Evolutionary conservation across 2,113 vertebrate genomes (phyloP).

Genomic region (Lagenorhynchus albirostris): DNA sequence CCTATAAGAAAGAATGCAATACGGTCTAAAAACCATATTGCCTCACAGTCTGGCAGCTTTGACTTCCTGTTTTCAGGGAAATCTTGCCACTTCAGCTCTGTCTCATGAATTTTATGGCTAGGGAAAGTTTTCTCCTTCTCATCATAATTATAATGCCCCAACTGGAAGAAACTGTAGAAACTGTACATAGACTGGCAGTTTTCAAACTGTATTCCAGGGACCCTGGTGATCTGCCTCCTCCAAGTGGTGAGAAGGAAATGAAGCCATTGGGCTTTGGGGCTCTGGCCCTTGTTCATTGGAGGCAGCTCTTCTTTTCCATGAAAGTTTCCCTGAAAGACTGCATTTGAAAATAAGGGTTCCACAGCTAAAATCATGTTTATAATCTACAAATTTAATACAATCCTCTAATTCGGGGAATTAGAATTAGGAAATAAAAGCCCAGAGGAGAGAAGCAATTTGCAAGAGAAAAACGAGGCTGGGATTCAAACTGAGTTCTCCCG

Average conservation of each 20-base stretch:
- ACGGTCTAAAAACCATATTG: not conserved
- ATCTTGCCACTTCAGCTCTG: not conserved
- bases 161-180: not conserved
- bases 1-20: not conserved
- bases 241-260: not conserved
- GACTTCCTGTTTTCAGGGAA: conserved; percentile 19
- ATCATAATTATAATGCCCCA: not conserved
- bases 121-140: not conserved
- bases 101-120: not conserved
- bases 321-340: not conserved
- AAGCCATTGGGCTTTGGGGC: not conserved
- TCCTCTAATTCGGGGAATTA: not conserved
- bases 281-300: fast-evolving
- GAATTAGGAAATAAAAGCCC: not conserved
- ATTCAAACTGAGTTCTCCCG: not conserved
- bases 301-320: not conserved
- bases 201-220: not conserved
- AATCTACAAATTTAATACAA: not conserved
- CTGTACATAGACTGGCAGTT: fast-evolving
- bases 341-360: not conserved
- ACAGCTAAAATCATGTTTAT: not conserved
- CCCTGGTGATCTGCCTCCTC: not conserved
- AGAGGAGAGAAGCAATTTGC: not conserved
- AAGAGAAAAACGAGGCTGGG: not conserved
- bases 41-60: not conserved